Base-by-base conservation (phyloP, 2,113 vertebrate genomes). In the Phalacrocorax aristotelis region DNA sequence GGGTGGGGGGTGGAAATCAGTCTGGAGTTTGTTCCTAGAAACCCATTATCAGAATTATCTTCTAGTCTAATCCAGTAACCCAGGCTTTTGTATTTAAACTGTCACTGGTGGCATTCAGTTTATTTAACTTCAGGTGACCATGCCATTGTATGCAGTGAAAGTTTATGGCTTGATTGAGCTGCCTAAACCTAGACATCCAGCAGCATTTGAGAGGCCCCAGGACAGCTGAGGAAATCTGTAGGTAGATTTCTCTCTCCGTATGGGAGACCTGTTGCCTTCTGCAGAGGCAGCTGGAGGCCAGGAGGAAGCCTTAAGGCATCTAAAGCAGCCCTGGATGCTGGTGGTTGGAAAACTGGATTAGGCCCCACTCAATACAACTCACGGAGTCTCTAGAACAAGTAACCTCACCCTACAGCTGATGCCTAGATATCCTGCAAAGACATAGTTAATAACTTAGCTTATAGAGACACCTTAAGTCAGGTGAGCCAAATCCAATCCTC, bases 291-390 rank as follows among this genome's bases (percentile, higher is more conserved):
- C 49, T 68, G 70, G 77, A 87, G n/a, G 11, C 42, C 55, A 58
- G 42, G 36, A 90, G 42, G 62, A 89, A 89, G 40, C 10, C 26
- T 51, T 42, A 42, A 34, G 54, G 42, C 25, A 30, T 27, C 38
- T 62, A 54, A 71, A 84, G 3, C 40, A 55, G 60, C 46, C 54
- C 6, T 4, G 42, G 40, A 25, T 71, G 48, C 54, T 68, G 14
- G 0, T 19, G 38, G 48, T 7, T 83, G 48, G 48, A 81, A 93
- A 89, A 38, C 19, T 7, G 36, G 83, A 30, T 52, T 3, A 64
- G 18, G 57, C 1, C 17, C 19, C 2, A 1, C 38, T 32, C 2
- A 6, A 21, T 17, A 17, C 15, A 64, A 30, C 0, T 0, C 72
- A 49, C 0, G 0, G 36, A 49, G 27, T 23, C 32, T 12, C 8